A percentile compares a stretch with the other conserved stretches of the same genome.
phyloP scores from a whole-genome alignment of 2,113 vertebrate species.

The Oncorhynchus gorbuscha region DNA sequence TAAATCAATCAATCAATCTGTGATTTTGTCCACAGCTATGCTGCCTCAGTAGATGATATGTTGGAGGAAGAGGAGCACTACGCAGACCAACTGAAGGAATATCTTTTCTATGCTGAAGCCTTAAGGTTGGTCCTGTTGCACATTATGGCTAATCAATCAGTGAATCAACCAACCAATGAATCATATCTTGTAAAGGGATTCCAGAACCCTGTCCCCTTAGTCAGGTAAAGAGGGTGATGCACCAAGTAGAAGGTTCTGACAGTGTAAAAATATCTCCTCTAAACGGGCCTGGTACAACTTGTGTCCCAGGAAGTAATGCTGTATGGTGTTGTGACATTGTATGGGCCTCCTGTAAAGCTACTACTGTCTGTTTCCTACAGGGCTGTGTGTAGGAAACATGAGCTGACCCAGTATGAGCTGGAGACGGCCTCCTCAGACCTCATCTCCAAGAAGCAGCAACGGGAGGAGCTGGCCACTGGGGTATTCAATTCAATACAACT shows the following conservation, averaged over 20 bases:
- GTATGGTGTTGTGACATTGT: too few relatives aligned
- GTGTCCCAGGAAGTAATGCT: neutral
- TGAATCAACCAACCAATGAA: neutral
- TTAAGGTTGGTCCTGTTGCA: constrained; percentile 71
- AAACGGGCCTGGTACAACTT: neutral
- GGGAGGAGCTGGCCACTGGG: constrained; percentile 91
- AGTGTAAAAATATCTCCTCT: too few relatives aligned
- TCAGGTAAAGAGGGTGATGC: neutral
- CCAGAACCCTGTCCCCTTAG: neutral
- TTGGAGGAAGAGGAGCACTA: constrained; percentile 95
- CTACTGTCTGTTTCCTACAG: constrained; percentile 59
- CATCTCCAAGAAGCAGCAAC: constrained; percentile 89
- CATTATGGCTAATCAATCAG: neutral
- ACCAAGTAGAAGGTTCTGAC: too few relatives aligned
- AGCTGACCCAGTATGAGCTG: constrained; percentile 91
- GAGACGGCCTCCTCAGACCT: constrained; percentile 87
- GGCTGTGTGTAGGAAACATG: constrained; percentile 93
- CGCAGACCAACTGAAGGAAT: constrained; percentile 93
- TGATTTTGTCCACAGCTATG: constrained; percentile 76
- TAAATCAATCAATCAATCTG: neutral
- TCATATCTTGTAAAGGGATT: neutral
- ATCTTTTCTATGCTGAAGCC: constrained; percentile 91
- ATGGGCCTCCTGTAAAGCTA: neutral
- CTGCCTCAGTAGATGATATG: constrained; percentile 92
- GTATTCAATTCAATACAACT: constrained; percentile 58